Evolutionary conservation across 2,113 vertebrate species (phyloP).

Genomic region (Todiramphus saurophagus): DNA sequence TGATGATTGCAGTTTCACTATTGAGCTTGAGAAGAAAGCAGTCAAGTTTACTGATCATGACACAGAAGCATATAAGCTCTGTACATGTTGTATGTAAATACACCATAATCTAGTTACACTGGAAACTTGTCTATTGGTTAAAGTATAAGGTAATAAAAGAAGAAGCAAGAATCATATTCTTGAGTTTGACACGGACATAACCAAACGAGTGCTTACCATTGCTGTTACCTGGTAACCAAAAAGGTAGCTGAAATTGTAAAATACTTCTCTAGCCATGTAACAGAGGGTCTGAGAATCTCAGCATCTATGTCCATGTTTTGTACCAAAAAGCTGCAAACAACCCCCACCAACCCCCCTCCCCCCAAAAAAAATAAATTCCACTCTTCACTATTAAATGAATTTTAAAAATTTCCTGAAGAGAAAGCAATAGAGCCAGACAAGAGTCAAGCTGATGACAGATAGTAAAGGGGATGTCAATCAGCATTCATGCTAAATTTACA

Average conservation of each 20-base stretch:
- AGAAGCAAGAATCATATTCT: not conserved
- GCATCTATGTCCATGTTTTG: not conserved
- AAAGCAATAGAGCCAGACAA: not conserved
- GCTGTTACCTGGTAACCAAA: not conserved
- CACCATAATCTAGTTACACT: not conserved
- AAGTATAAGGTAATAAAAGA: not conserved
- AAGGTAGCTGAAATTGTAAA: not conserved
- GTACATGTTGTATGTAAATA: not conserved
- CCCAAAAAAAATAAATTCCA: not conserved
- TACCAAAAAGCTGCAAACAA: not conserved
- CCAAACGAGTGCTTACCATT: not conserved
- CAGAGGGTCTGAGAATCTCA: not conserved
- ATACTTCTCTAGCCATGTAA: not conserved
- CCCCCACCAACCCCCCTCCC: too few species aligned
- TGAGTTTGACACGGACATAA: not conserved
- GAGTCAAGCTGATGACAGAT: not conserved
- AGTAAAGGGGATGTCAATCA: not conserved
- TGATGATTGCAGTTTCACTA: not conserved
- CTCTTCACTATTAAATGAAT: not conserved
- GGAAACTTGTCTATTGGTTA: not conserved
- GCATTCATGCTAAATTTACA: not conserved
- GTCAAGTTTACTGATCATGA: not conserved
- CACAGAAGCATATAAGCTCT: not conserved
- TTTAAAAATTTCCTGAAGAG: not conserved
- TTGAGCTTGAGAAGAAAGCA: not conserved